Conservation (phyloP, 1,140 invertebrate species). For the Diorhabda sublineata region DNA sequence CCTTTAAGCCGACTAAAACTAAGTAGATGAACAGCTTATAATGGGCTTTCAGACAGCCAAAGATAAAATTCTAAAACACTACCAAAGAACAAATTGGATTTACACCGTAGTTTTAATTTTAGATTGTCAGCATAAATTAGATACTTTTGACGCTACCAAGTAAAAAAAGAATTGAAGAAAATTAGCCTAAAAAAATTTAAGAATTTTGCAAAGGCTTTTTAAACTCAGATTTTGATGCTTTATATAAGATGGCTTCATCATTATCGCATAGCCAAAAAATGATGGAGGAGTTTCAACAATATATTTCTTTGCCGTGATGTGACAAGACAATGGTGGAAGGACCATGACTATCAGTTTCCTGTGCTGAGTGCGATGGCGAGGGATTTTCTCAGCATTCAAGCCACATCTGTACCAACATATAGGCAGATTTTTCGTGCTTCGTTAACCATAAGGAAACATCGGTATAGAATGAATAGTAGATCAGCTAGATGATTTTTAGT, state of each 20-base stretch:
- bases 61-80: conserved; percentile 15
- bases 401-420: conserved; percentile 19
- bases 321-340: conserved; percentile 27
- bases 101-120: conserved; percentile 9
- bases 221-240: too few relatives aligned
- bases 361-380: conserved; percentile 22
- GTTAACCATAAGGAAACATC: conserved; percentile 21
- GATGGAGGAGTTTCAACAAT: too few relatives aligned
- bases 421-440: conserved; percentile 23
- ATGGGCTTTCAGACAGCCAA: conserved; percentile 4
- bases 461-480: conserved; percentile 18
- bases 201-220: too few relatives aligned
- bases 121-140: conserved; percentile 6
- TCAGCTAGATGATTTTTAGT: conserved; percentile 9
- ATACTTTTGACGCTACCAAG: not conserved
- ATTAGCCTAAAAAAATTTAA: too few relatives aligned
- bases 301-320: not conserved
- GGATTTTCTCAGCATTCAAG: conserved; percentile 24
- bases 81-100: conserved; percentile 9
- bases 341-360: conserved; percentile 24
- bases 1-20: too few relatives aligned
- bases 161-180: not conserved
- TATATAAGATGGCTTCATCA: too few relatives aligned
- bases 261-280: too few relatives aligned
- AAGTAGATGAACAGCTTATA: not conserved